Conservation (phyloP, 2,113 vertebrate species). For the Corydoras sp. region DNA sequence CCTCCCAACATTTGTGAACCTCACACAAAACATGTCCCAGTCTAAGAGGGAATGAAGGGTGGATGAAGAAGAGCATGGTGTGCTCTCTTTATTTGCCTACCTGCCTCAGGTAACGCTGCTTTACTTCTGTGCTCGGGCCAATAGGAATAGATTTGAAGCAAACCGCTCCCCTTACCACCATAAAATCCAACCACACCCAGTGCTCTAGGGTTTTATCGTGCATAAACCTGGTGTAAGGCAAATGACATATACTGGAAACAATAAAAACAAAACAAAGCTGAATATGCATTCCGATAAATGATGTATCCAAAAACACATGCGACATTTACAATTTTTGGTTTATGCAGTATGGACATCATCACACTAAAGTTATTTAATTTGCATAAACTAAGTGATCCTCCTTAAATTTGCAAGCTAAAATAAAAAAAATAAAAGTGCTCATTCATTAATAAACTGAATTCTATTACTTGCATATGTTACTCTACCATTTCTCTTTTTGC, state of each 20-base stretch:
- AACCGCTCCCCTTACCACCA: conserved; percentile 49
- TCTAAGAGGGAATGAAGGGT: not conserved
- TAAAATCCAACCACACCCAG: conserved; percentile 61
- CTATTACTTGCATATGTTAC: not conserved
- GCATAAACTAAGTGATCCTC: too few species aligned
- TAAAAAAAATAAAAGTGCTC: too few species aligned
- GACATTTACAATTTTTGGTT: too few species aligned
- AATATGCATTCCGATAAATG: not conserved
- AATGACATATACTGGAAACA: not conserved
- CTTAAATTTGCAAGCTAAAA: too few species aligned
- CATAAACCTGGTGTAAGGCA: not conserved
- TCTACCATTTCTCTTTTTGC: too few species aligned
- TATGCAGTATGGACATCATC: too few species aligned
- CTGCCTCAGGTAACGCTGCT: conserved; percentile 65
- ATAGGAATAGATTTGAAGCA: conserved; percentile 50
- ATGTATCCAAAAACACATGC: not conserved
- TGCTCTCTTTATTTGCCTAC: conserved; percentile 60
- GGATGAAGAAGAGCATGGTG: conserved; percentile 35
- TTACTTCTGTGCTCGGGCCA: conserved; percentile 55
- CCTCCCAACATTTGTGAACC: not conserved
- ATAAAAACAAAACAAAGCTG: not conserved
- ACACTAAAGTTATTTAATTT: too few species aligned
- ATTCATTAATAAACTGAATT: not conserved
- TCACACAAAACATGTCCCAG: not conserved
- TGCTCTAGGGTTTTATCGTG: not conserved